These are phyloP conservation scores for Eufriesea mexicana DNA, from an alignment of 1,140 invertebrate genomes.

Conservation along the genomic window DNA sequence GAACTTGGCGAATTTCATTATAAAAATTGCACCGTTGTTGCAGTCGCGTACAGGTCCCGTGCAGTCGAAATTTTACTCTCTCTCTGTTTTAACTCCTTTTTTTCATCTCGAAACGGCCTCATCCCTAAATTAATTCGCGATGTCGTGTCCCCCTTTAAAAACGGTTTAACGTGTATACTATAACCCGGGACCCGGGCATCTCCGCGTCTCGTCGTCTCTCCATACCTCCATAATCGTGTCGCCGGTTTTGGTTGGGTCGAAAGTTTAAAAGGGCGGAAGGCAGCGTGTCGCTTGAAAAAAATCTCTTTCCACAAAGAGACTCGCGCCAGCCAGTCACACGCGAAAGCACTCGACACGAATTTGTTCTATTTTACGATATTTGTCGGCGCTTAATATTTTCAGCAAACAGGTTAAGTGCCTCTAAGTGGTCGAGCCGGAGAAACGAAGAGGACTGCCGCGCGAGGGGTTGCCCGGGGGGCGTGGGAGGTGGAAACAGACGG, in stretches of 20 bases:
- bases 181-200: neutral
- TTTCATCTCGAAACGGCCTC: neutral
- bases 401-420: constrained; percentile 73
- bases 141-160: neutral
- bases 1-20: constrained; percentile 20
- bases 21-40: constrained; percentile 10
- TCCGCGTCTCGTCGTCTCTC: neutral
- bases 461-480: neutral
- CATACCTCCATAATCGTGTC: constrained; percentile 30
- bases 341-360: constrained; percentile 71
- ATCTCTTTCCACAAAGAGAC: constrained; percentile 60
- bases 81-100: neutral
- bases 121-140: constrained; percentile 17
- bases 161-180: constrained; percentile 16
- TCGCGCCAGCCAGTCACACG: constrained; percentile 56
- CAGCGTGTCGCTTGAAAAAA: constrained; percentile 46
- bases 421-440: constrained; percentile 63
- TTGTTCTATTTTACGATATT: constrained; percentile 72
- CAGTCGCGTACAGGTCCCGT: neutral
- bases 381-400: constrained; percentile 72
- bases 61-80: too few relatives aligned
- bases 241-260: constrained; percentile 31
- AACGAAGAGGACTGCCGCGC: constrained; percentile 25
- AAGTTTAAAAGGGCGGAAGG: constrained; percentile 54
- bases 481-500: neutral